Percentiles rank a stretch among this genome's conserved stretches.
phyloP scores from a whole-genome alignment of 2,888 invertebrate species.

The Conchocele bisecta region DNA sequence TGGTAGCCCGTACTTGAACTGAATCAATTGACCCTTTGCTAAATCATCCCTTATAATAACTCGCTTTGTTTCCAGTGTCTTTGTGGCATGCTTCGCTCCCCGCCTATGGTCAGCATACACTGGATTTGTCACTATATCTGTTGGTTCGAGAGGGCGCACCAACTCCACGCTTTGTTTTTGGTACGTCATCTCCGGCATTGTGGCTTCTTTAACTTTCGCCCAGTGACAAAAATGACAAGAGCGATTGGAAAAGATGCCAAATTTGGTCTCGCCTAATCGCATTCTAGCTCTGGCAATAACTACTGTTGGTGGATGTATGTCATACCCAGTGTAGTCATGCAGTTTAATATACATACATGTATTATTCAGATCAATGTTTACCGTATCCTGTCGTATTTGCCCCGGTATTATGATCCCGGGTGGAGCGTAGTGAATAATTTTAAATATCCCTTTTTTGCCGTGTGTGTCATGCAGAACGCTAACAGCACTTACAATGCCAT shows the following conservation, averaged over 20 bases:
- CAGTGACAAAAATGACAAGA: conserved; percentile 46
- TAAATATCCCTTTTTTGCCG: conserved; percentile 14
- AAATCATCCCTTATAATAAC: conserved; percentile 30
- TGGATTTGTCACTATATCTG: background rate
- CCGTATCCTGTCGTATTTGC: conserved; percentile 23
- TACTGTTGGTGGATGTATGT: conserved; percentile 17
- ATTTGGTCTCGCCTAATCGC: conserved; percentile 40
- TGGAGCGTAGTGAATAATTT: conserved; percentile 28
- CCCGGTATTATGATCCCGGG: conserved; percentile 8
- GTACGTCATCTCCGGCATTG: background rate
- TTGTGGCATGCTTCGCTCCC: conserved; percentile 19
- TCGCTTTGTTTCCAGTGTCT: background rate
- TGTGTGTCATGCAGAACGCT: background rate
- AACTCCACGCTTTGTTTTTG: background rate
- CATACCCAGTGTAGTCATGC: conserved; percentile 13
- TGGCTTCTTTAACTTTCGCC: conserved; percentile 29
- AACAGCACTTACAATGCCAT: conserved; percentile 27
- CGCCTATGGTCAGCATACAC: conserved; percentile 27
- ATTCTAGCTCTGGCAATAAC: conserved; percentile 32
- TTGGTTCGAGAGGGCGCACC: background rate
- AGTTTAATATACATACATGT: background rate
- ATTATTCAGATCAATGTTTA: conserved; percentile 9
- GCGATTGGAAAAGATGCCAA: conserved; percentile 28
- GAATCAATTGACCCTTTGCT: conserved; percentile 13
- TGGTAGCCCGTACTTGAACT: conserved; percentile 4